Evolutionary conservation across 2,888 invertebrate species (phyloP), one percentile per base, ranked within the genome.

Genomic region (Apodemia hepburni): DNA sequence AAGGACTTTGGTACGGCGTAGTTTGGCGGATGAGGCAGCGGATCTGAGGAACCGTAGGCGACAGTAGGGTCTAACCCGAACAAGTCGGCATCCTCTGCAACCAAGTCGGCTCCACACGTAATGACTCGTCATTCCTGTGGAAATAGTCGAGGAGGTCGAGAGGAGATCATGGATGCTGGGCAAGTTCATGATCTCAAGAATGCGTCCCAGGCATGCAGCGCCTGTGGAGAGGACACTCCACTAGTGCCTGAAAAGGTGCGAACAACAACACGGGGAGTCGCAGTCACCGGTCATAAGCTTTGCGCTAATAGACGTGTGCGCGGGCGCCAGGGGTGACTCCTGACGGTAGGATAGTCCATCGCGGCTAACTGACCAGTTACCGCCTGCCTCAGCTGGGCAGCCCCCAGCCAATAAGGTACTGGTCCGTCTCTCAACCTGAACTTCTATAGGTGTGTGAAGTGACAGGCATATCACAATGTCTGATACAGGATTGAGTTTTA

Each of bases 331-430:
- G 17, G 47, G 47, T 47, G 47, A 17, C 47, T 17, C 17, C 17
- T 5, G 17, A 47, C 47, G 47, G 47, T 47, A 17, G 47, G n/a
- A 47, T 45, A 47, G n/a, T 33, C 47, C 47, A n/a, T 60, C 49
- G 60, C 15, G 49, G 9, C 29, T 17, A 45, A 60, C 29, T 60
- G 60, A 60, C 12, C 47, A 60, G 49, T 33, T 60, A 60, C 49
- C 60, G 60, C 60, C 60, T 11, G 60, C 60, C 29, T 49, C 11
- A 60, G 47, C 17, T 29, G 49, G 60, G 60, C 60, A 49, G 29
- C 33, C 33, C 49, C 60, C 49, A 45, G n/a, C 3, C 35, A 51
- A 47, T 59, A 35, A 62, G 61, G 42, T 61, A 61, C 51, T 61
- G 54, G 42, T 61, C 60, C 49, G 22, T 15, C 60, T 49, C 27